A percentile compares a stretch with the other conserved stretches of the same genome.
Evolutionary conservation across 2,113 vertebrate species (phyloP).

Genomic region (Oryzias curvinotus): DNA sequence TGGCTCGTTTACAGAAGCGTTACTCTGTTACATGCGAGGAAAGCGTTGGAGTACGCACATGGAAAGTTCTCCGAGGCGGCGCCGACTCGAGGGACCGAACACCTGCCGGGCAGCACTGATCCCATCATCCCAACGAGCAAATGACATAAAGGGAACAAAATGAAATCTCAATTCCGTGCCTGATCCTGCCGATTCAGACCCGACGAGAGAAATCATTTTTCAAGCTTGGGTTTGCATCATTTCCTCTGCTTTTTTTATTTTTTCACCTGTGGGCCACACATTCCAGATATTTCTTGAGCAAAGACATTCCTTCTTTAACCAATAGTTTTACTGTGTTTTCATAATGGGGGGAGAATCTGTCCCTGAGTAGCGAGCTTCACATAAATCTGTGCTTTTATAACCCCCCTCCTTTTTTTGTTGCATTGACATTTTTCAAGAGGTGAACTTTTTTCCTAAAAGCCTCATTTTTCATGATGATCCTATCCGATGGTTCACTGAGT

Average conservation of each 20-base stretch:
- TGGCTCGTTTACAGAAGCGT: slow-evolving; percentile 53
- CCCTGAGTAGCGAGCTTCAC: slow-evolving; percentile 23
- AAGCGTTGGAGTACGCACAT: slow-evolving; percentile 44
- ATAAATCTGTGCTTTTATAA: slow-evolving; percentile 36
- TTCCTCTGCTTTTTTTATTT: slow-evolving; percentile 50
- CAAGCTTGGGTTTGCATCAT: slow-evolving; percentile 61
- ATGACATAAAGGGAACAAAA: slow-evolving; percentile 41
- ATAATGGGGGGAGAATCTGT: slow-evolving; percentile 31
- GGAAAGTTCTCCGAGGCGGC: slow-evolving; percentile 61
- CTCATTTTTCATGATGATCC: too few species aligned
- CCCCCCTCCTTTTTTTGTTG: background rate
- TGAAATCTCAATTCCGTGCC: slow-evolving; percentile 54
- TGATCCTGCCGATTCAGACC: slow-evolving; percentile 47
- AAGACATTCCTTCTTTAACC: slow-evolving; percentile 53
- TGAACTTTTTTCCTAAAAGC: too few species aligned
- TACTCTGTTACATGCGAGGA: slow-evolving; percentile 58
- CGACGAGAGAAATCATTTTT: slow-evolving; percentile 31
- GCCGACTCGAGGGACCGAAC: slow-evolving; percentile 53
- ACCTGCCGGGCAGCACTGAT: slow-evolving; percentile 51
- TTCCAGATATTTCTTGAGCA: slow-evolving; percentile 62
- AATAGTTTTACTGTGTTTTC: slow-evolving; percentile 44
- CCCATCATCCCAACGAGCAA: slow-evolving; percentile 6
- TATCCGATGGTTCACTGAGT: too few species aligned
- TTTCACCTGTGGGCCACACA: slow-evolving; percentile 29
- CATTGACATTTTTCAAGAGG: too few species aligned